Percentiles rank a stretch among this genome's conserved stretches.
These are phyloP conservation scores for Catostylus mosaicus DNA, from an alignment of 30 jellyfish, hydroid and myxozoan species.

Conservation along the genomic window DNA sequence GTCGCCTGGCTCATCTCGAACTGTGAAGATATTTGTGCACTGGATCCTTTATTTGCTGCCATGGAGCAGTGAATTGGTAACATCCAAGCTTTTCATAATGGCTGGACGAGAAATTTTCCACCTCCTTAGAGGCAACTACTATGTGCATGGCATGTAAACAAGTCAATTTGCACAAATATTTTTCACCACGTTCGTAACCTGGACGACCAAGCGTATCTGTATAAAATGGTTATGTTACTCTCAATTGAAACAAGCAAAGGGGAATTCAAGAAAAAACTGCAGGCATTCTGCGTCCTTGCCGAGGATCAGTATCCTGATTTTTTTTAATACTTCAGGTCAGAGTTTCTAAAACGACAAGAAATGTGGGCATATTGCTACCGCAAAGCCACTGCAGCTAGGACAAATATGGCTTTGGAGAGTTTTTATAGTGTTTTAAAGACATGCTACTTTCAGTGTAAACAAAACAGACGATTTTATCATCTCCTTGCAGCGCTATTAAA, in stretches of 20 bases:
- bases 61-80: slow-evolving; percentile 28
- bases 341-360: slow-evolving; percentile 27
- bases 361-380: slow-evolving; percentile 68
- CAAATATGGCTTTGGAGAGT: slow-evolving; percentile 63
- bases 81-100: slow-evolving; percentile 35
- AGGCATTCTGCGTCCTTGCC: slow-evolving; percentile 32
- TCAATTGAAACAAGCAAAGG: slow-evolving; percentile 31
- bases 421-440: slow-evolving; percentile 47
- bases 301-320: slow-evolving; percentile 28
- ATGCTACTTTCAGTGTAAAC: slow-evolving; percentile 25
- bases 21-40: slow-evolving; percentile 60
- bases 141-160: slow-evolving; percentile 69
- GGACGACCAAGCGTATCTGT: slow-evolving; percentile 12
- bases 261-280: slow-evolving; percentile 25
- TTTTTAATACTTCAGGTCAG: slow-evolving; percentile 31
- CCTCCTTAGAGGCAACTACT: slow-evolving; percentile 30
- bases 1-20: slow-evolving; percentile 68
- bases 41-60: slow-evolving; percentile 47
- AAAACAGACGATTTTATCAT: slow-evolving; percentile 42
- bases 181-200: background rate
- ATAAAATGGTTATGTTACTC: slow-evolving; percentile 16
- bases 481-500: slow-evolving; percentile 35
- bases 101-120: slow-evolving; percentile 44
- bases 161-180: slow-evolving; percentile 29
- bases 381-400: slow-evolving; percentile 41